Conservation (phyloP, 2,888 invertebrate genomes). For the Mesodorylaimus sp. region DNA sequence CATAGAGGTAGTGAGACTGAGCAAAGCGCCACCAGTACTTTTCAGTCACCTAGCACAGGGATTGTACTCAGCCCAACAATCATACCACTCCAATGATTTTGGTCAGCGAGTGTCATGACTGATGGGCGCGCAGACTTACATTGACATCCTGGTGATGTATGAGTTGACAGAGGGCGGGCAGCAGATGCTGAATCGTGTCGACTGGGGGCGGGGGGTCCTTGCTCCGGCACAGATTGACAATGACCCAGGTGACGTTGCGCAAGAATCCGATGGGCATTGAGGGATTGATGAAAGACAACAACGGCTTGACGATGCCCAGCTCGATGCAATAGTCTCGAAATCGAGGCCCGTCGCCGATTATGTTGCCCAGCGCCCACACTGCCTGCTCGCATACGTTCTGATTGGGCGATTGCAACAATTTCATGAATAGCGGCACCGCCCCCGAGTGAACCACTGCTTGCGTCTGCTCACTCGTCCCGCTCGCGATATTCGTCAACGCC, state of each 20-base stretch:
- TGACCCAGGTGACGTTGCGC: slow-evolving; percentile 96
- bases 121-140: slow-evolving; percentile 44
- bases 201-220: slow-evolving; percentile 82
- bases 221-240: slow-evolving; percentile 92
- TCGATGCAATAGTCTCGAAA: slow-evolving; percentile 84
- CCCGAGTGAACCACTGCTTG: slow-evolving; percentile 72
- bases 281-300: slow-evolving; percentile 81
- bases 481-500: slow-evolving; percentile 3
- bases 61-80: too few relatives aligned
- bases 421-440: slow-evolving; percentile 82
- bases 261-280: slow-evolving; percentile 86
- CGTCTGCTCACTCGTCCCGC: slow-evolving; percentile 86
- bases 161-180: slow-evolving; percentile 76
- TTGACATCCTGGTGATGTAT: slow-evolving; percentile 88
- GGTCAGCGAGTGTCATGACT: too few relatives aligned
- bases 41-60: too few relatives aligned
- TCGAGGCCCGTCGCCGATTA: slow-evolving; percentile 70
- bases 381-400: slow-evolving; percentile 98
- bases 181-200: slow-evolving; percentile 45
- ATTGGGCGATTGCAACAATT: slow-evolving; percentile 71
- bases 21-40: too few relatives aligned
- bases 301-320: slow-evolving; percentile 77
- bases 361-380: slow-evolving; percentile 87
- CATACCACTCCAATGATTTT: too few relatives aligned
- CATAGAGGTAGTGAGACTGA: too few relatives aligned